Conservation (phyloP, 2,888 invertebrate species). For the Idaea biselata region DNA sequence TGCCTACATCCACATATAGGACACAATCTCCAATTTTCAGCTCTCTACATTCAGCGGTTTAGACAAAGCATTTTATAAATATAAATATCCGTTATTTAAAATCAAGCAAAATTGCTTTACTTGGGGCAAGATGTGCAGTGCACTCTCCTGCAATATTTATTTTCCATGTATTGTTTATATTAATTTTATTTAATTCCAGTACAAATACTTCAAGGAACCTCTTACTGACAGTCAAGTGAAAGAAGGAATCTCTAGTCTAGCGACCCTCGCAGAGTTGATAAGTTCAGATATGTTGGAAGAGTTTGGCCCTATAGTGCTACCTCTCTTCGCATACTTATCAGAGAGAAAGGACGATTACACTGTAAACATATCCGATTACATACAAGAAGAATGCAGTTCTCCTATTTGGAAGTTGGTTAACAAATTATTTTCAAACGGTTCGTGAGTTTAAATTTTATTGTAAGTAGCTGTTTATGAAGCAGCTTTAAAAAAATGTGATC, state of each 20-base stretch:
- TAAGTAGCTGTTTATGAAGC: background rate
- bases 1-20: too few relatives aligned
- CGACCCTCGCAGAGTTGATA: slow-evolving; percentile 38
- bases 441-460: slow-evolving; percentile 7
- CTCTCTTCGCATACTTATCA: slow-evolving; percentile 55
- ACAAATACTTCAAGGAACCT: slow-evolving; percentile 56
- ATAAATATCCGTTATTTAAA: too few relatives aligned
- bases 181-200: slow-evolving; percentile 48
- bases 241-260: slow-evolving; percentile 42
- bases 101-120: too few relatives aligned
- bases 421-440: slow-evolving; percentile 29
- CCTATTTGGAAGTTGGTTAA: slow-evolving; percentile 17
- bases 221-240: slow-evolving; percentile 47
- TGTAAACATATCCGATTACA: slow-evolving; percentile 33
- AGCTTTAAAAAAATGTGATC: background rate
- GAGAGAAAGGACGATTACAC: slow-evolving; percentile 45
- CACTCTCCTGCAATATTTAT: too few relatives aligned
- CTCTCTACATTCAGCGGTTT: too few relatives aligned
- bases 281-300: slow-evolving; percentile 44
- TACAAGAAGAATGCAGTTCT: slow-evolving; percentile 14
- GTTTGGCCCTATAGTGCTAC: slow-evolving; percentile 43
- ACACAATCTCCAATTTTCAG: too few relatives aligned
- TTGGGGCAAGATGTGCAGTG: too few relatives aligned
- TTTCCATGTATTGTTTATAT: slow-evolving; percentile 7
- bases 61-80: too few relatives aligned